A percentile compares a stretch with the other conserved stretches of the same genome.
Conservation (phyloP, 1,140 invertebrate genomes). For the Pseudomyrmex pallidus region DNA sequence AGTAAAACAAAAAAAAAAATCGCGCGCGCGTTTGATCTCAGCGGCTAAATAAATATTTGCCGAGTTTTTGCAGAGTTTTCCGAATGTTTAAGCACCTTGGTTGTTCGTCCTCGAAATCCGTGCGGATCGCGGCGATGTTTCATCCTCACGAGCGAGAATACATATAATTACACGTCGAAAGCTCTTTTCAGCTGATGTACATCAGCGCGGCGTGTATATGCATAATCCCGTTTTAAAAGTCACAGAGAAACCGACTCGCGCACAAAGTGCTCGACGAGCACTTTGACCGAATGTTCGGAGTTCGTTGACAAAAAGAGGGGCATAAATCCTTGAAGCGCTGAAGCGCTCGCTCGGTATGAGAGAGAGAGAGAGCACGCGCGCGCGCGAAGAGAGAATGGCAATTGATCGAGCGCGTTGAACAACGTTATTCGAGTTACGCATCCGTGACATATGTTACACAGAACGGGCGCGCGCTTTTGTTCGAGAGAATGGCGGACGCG, state of each 20-base stretch:
- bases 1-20: too few species aligned
- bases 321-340: background rate
- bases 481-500: background rate
- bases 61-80: background rate
- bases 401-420: background rate
- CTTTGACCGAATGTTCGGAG: conserved; percentile 14
- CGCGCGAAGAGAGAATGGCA: background rate
- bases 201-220: background rate
- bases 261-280: background rate
- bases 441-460: background rate
- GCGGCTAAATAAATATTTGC: background rate
- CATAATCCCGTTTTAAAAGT: conserved; percentile 40
- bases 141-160: background rate
- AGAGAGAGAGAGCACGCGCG: too few species aligned
- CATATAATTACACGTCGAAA: conserved; percentile 5
- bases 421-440: background rate
- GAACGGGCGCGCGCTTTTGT: background rate
- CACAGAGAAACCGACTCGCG: conserved; percentile 1
- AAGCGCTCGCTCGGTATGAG: too few species aligned
- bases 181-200: background rate
- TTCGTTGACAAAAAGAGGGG: background rate
- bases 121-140: background rate
- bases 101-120: background rate
- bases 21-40: background rate
- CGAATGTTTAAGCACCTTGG: background rate